Conservation (phyloP, 2,888 invertebrate genomes). For the Pseudoips prasinana region DNA sequence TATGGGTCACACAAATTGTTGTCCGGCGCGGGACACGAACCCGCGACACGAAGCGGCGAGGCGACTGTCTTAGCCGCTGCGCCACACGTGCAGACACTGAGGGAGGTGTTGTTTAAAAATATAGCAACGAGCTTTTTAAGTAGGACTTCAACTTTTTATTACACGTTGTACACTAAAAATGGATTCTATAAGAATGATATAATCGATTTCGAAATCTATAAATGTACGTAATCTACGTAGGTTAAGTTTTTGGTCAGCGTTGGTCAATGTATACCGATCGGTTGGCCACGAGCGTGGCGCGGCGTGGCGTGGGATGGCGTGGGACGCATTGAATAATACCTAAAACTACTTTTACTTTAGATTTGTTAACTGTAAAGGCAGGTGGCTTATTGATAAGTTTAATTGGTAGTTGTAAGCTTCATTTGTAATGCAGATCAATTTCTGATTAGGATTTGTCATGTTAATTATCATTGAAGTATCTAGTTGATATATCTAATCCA, state of each 20-base stretch:
- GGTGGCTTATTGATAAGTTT: conserved; percentile 9
- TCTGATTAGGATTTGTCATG: no score
- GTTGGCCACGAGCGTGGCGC: neutral
- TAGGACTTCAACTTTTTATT: no score
- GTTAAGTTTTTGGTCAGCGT: conserved; percentile 63
- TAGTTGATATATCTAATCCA: no score
- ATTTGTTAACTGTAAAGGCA: conserved; percentile 24
- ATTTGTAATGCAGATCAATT: no score
- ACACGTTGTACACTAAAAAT: conserved; percentile 3
- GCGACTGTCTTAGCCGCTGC: no score
- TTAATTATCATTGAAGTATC: no score
- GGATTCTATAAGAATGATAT: conserved; percentile 1
- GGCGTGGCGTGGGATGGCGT: conserved; percentile 45
- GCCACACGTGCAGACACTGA: no score
- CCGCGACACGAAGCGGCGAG: no score
- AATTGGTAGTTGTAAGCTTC: neutral
- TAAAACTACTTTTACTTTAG: conserved; percentile 52
- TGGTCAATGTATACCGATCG: conserved; percentile 59
- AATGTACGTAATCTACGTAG: conserved; percentile 40
- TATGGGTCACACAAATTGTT: no score
- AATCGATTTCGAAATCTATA: conserved; percentile 25
- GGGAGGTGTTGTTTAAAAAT: no score
- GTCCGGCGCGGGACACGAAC: no score
- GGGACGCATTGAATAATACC: conserved; percentile 37
- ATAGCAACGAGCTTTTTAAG: no score